A percentile compares a stretch with the other conserved stretches of the same genome.
phyloP scores from a whole-genome alignment of 2,113 vertebrate genomes.

The Microcebus ravelobensis region DNA sequence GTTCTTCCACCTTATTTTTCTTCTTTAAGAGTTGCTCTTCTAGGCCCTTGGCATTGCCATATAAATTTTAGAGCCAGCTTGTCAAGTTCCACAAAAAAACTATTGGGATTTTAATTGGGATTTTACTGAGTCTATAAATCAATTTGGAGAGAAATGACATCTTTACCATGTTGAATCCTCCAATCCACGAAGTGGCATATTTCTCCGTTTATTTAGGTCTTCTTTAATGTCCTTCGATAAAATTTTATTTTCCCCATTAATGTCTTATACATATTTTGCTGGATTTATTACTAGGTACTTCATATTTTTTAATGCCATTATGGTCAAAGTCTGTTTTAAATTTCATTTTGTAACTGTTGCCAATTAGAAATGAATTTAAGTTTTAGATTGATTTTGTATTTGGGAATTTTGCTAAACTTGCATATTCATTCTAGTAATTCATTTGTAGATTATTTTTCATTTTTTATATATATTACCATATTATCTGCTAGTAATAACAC shows the following conservation, averaged over 20 bases:
- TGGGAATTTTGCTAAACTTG: constrained; percentile 19
- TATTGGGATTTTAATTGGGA: constrained; percentile 74
- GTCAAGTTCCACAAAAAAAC: constrained; percentile 64
- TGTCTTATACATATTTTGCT: constrained; percentile 65
- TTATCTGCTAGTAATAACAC: neutral
- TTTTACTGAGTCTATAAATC: constrained; percentile 76
- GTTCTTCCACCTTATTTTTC: constrained; percentile 48
- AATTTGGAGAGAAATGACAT: constrained; percentile 70
- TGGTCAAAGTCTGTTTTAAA: constrained; percentile 53
- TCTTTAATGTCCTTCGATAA: constrained; percentile 71
- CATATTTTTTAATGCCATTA: constrained; percentile 55
- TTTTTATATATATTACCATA: neutral
- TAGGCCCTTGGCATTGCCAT: constrained; percentile 43
- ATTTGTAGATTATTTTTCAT: constrained; percentile 5
- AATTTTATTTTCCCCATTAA: constrained; percentile 75
- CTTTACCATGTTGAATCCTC: constrained; percentile 63
- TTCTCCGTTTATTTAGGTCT: constrained; percentile 71
- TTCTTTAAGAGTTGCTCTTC: constrained; percentile 63
- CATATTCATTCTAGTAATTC: constrained; percentile 11
- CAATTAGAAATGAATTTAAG: constrained; percentile 45
- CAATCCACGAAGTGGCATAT: constrained; percentile 35
- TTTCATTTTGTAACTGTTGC: constrained; percentile 44
- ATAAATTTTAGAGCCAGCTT: constrained; percentile 72
- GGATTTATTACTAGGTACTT: constrained; percentile 64
- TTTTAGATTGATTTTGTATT: constrained; percentile 43